A percentile compares a stretch with the other conserved stretches of the same genome.
phyloP scores from a whole-genome alignment of 2,113 vertebrate species.

The Paradoxurus hermaphroditus region DNA sequence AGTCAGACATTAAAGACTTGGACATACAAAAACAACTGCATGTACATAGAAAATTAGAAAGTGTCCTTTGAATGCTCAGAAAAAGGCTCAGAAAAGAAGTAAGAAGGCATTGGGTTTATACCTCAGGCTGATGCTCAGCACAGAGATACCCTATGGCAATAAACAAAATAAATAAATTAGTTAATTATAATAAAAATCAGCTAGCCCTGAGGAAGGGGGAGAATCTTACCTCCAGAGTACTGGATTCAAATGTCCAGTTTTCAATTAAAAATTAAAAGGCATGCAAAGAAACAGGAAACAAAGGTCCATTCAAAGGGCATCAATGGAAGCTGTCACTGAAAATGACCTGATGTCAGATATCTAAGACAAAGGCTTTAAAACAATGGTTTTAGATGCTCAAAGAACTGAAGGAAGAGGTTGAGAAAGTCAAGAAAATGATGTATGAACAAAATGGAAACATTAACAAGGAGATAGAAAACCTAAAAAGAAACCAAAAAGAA shows the following conservation, averaged over 20 bases:
- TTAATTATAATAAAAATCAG: not conserved
- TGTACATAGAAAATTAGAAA: not conserved
- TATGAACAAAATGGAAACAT: not conserved
- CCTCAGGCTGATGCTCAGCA: not conserved
- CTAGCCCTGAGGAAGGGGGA: not conserved
- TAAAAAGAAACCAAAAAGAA: not conserved
- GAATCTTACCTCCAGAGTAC: not conserved
- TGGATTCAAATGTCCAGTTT: not conserved
- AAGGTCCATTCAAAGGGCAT: not conserved
- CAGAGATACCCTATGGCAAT: not conserved
- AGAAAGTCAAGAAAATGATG: not conserved
- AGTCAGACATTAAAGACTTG: not conserved
- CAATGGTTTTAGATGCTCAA: not conserved
- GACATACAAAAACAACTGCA: too few species aligned
- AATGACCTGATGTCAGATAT: not conserved
- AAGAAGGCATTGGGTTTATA: not conserved
- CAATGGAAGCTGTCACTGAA: not conserved
- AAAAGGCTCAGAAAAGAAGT: not conserved
- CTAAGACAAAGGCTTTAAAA: not conserved
- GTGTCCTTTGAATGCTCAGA: not conserved
- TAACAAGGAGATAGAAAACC: not conserved
- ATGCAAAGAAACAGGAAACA: not conserved
- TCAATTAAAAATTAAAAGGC: not conserved
- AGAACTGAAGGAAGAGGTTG: not conserved
- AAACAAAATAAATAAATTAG: not conserved